phyloP scores from a whole-genome alignment of 2,888 invertebrate genomes.

The Prosapia bicincta region DNA sequence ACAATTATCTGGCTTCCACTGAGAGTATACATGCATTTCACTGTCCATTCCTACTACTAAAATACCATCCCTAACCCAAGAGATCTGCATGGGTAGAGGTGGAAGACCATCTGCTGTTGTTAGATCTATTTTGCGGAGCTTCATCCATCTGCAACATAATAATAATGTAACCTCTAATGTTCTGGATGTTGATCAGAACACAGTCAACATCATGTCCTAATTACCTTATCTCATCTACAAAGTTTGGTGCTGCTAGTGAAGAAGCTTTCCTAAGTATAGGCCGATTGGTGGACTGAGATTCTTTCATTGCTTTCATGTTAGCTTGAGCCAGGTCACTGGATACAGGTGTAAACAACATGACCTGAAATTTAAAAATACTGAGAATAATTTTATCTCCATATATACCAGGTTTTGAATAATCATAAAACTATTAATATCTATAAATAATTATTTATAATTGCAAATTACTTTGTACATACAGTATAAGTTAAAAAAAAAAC shows the following conservation, averaged over 20 bases:
- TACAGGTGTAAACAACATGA: slow-evolving; percentile 88
- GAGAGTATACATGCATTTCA: slow-evolving; percentile 99
- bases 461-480: too few relatives aligned
- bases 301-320: slow-evolving; percentile 88
- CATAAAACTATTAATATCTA: too few relatives aligned
- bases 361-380: too few relatives aligned
- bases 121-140: slow-evolving; percentile 82
- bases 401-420: too few relatives aligned
- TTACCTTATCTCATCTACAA: slow-evolving; percentile 81
- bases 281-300: slow-evolving; percentile 76
- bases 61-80: slow-evolving; percentile 98
- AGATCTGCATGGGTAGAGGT: slow-evolving; percentile 96
- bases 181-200: neutral
- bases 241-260: slow-evolving; percentile 83
- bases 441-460: too few relatives aligned
- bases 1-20: slow-evolving; percentile 80
- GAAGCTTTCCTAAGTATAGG: slow-evolving; percentile 88
- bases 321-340: slow-evolving; percentile 94
- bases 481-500: too few relatives aligned
- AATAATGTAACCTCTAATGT: neutral
- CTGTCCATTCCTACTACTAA: slow-evolving; percentile 99
- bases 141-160: slow-evolving; percentile 74
- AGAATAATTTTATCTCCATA: too few relatives aligned
- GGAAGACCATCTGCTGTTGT: slow-evolving; percentile 94
- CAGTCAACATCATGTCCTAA: neutral